Evolutionary conservation across 1,140 invertebrate genomes (phyloP).

Genomic region (Pseudomyrmex flavicornis): DNA sequence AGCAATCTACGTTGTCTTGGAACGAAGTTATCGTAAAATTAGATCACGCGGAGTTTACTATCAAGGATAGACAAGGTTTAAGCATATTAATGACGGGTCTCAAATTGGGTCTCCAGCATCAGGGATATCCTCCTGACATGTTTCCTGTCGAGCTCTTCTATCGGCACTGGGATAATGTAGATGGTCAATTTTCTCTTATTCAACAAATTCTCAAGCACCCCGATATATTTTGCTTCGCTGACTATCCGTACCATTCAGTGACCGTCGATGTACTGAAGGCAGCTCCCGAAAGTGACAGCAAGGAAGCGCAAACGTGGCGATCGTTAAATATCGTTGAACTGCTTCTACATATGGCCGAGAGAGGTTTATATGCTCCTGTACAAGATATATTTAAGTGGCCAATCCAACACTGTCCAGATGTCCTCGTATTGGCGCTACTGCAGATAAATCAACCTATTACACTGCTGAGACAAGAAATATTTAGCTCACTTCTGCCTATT

Average conservation of each 20-base stretch:
- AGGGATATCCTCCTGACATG: slow-evolving; percentile 89
- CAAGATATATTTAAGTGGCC: slow-evolving; percentile 97
- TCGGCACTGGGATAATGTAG: slow-evolving; percentile 95
- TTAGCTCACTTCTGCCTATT: slow-evolving; percentile 94
- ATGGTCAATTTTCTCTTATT: slow-evolving; percentile 96
- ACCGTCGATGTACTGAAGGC: slow-evolving; percentile 96
- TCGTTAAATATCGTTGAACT: slow-evolving; percentile 96
- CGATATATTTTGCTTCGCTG: slow-evolving; percentile 97
- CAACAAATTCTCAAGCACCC: slow-evolving; percentile 94
- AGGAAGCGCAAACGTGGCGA: slow-evolving; percentile 96
- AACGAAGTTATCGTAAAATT: slow-evolving; percentile 96
- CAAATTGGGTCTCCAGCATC: slow-evolving; percentile 91
- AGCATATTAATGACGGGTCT: slow-evolving; percentile 93
- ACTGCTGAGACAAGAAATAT: slow-evolving; percentile 92
- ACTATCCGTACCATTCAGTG: slow-evolving; percentile 94
- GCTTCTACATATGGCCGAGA: slow-evolving; percentile 94
- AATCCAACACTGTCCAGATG: slow-evolving; percentile 96
- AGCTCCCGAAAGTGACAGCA: slow-evolving; percentile 95
- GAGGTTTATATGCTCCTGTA: slow-evolving; percentile 92
- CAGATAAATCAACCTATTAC: slow-evolving; percentile 93
- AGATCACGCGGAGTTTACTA: slow-evolving; percentile 95
- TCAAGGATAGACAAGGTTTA: slow-evolving; percentile 94
- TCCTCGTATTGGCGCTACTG: slow-evolving; percentile 94
- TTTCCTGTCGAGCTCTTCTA: slow-evolving; percentile 97
- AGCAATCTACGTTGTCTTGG: slow-evolving; percentile 93